These are phyloP conservation scores for Maconellicoccus hirsutus DNA, from an alignment of 1,140 invertebrate species.

Conservation along the genomic window DNA sequence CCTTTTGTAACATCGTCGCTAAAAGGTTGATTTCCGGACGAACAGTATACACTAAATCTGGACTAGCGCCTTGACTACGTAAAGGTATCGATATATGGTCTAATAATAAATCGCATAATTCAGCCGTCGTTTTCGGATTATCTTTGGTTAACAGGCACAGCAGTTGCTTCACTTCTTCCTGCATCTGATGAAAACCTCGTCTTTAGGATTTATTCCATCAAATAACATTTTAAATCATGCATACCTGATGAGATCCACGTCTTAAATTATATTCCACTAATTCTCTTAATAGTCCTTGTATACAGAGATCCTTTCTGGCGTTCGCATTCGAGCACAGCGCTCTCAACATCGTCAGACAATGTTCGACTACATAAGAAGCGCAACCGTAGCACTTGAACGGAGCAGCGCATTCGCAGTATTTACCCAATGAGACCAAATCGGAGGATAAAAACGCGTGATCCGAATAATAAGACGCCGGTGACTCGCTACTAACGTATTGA, in stretches of 20 bases:
- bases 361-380: constrained; percentile 74
- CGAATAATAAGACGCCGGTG: constrained; percentile 20
- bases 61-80: constrained; percentile 48
- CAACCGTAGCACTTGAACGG: constrained; percentile 63
- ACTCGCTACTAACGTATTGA: constrained; percentile 43
- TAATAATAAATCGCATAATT: constrained; percentile 68
- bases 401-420: constrained; percentile 2
- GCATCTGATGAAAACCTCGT: constrained; percentile 44
- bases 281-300: constrained; percentile 78
- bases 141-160: constrained; percentile 83
- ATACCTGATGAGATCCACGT: constrained; percentile 54
- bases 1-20: constrained; percentile 74
- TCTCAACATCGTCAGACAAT: constrained; percentile 81
- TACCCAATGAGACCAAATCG: constrained; percentile 11
- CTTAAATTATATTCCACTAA: constrained; percentile 82
- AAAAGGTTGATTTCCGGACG: constrained; percentile 80
- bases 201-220: not conserved
- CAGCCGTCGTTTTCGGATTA: constrained; percentile 74
- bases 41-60: constrained; percentile 62
- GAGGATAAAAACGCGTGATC: constrained; percentile 16
- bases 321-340: constrained; percentile 76
- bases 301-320: constrained; percentile 65
- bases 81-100: constrained; percentile 67
- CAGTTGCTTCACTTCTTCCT: constrained; percentile 75
- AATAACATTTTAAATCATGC: not conserved